Evolutionary conservation across 2,797 vertebrate species (phyloP).

Genomic region (Gymnothorax javanicus): DNA sequence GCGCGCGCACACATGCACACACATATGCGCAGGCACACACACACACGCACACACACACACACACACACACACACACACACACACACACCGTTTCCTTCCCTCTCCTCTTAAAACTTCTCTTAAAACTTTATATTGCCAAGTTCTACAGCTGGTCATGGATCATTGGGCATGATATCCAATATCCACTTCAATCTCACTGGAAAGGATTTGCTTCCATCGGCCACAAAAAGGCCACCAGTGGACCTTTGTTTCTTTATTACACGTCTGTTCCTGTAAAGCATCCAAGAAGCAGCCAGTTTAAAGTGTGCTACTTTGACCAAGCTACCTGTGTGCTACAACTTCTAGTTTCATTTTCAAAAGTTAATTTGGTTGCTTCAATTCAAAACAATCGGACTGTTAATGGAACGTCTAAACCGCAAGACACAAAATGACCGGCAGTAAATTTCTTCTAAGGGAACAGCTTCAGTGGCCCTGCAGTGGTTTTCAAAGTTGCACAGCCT

Average conservation of each 20-base stretch:
- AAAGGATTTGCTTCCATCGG: neutral
- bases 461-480: neutral
- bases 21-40: neutral
- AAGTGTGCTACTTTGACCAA: neutral
- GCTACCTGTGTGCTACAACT: neutral
- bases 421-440: neutral
- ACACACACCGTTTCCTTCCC: constrained; percentile 7
- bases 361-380: neutral
- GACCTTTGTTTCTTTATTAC: neutral
- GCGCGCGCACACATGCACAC: neutral
- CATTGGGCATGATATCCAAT: neutral
- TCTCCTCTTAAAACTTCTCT: neutral
- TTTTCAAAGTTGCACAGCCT: neutral
- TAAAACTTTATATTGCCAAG: neutral
- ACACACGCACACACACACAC: constrained; percentile 13
- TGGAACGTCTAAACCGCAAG: neutral
- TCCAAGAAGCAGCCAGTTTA: neutral
- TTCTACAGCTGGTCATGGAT: neutral
- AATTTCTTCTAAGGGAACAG: neutral
- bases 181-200: neutral
- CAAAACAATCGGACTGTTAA: neutral
- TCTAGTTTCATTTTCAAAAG: neutral
- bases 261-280: neutral
- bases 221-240: neutral
- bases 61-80: neutral